phyloP scores from a whole-genome alignment of 2,797 vertebrate species.

The Loriculus beryllinus region DNA sequence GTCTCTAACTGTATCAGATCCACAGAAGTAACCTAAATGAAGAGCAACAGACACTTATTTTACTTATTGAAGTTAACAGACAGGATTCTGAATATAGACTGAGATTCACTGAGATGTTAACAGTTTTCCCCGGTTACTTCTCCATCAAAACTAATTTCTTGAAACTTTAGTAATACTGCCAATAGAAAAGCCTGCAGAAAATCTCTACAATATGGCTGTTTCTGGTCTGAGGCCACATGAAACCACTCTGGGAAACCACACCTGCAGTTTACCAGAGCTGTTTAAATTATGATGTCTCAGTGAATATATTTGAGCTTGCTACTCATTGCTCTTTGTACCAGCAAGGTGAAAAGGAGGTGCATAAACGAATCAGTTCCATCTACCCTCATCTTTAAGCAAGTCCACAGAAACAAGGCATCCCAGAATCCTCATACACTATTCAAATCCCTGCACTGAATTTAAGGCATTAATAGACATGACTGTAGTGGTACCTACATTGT shows the following conservation, averaged over 20 bases:
- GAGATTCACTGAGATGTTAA: background rate
- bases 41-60: background rate
- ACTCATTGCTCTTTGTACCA: background rate
- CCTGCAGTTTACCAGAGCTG: background rate
- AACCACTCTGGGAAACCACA: background rate
- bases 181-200: background rate
- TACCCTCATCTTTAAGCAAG: background rate
- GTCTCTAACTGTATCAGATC: background rate
- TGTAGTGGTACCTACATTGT: background rate
- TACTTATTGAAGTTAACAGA: background rate
- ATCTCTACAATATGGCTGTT: background rate
- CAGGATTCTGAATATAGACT: background rate
- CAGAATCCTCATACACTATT: background rate
- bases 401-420: background rate
- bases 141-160: background rate
- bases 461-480: background rate
- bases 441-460: background rate
- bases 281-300: background rate
- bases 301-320: background rate
- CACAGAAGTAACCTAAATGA: background rate
- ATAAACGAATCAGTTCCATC: background rate
- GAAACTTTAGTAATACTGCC: background rate
- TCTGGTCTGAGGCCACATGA: background rate
- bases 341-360: background rate
- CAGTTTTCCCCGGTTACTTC: background rate